phyloP scores from a whole-genome alignment of 2,113 vertebrate species.

The Poicephalus gulielmi region DNA sequence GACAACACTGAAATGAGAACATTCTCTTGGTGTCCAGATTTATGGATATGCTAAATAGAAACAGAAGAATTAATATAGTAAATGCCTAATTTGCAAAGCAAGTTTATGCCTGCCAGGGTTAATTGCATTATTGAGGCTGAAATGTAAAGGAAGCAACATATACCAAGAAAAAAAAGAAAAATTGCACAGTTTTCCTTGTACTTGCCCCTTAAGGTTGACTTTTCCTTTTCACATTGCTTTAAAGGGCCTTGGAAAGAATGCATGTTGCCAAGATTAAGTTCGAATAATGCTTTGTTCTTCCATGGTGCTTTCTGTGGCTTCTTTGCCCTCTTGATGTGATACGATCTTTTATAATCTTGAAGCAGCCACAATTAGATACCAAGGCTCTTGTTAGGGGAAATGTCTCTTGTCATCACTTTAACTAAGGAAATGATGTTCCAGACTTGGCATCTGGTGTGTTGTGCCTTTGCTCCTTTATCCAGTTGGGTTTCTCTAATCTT shows the following conservation, averaged over 20 bases:
- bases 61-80: constrained; percentile 2
- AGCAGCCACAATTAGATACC: background rate
- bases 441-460: background rate
- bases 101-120: background rate
- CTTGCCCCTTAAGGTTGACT: background rate
- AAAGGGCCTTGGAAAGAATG: background rate
- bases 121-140: constrained; percentile 24
- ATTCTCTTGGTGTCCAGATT: background rate
- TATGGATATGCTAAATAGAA: background rate
- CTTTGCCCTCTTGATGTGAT: background rate
- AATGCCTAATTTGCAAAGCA: background rate
- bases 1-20: background rate
- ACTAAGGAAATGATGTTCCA: background rate
- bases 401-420: background rate
- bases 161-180: background rate
- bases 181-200: background rate
- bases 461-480: background rate
- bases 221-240: background rate
- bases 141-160: background rate
- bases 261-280: background rate
- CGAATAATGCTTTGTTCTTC: background rate
- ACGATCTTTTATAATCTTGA: background rate
- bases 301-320: background rate
- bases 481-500: background rate
- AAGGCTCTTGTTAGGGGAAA: background rate